Base-by-base conservation (phyloP, 2,113 vertebrate genomes). In the Zapornia atra region DNA sequence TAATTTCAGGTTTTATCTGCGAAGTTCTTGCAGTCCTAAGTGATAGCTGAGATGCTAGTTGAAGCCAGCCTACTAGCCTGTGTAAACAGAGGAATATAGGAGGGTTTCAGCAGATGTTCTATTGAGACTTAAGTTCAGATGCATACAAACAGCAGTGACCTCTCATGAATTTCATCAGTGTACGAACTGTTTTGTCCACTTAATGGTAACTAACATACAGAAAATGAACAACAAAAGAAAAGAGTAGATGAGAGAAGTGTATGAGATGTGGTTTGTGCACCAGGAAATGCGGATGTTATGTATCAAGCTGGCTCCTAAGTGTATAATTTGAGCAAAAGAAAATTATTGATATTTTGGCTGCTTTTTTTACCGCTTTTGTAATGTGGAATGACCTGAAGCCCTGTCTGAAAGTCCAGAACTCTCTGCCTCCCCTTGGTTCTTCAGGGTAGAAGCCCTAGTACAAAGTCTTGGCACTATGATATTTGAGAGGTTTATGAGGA, bases 401-500 rank as follows among this genome's bases (percentile, higher is more conserved):
- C 10, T 19, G 2, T 86, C 8, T 48, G 10, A 80, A 64, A 48
- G 6, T 46, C 12, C 12, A 70, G 25, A 61, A 70, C 46, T 44
- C 61, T 70, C 4, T 88, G 36, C 40, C 10, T 65, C 5, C 4
- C 8, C 16, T 60, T 87, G 38, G 54, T 56, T 28, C 17, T 73
- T 75, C 16, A 51, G 25, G 4, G 9, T 51, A 75, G 17, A n/a
- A 84, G 19, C 21, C 21, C 20, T 40, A 16, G n/a, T 46, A 33
- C 28, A 36, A 86, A 50, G 31, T 78, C 42, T 44, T 44, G 42
- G 42, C 42, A 17, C 15, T 44, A 17, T 44, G 42, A 44, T 44
- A 44, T 44, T 44, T 44, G 42, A 16, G 28, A 4, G 9, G 8
- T 2, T 4, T 5, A 14, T 0, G 4, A 0, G 16, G 34, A 12